These are phyloP conservation scores for Stegostoma tigrinum DNA, from an alignment of 2,113 vertebrate species.

Conservation along the genomic window DNA sequence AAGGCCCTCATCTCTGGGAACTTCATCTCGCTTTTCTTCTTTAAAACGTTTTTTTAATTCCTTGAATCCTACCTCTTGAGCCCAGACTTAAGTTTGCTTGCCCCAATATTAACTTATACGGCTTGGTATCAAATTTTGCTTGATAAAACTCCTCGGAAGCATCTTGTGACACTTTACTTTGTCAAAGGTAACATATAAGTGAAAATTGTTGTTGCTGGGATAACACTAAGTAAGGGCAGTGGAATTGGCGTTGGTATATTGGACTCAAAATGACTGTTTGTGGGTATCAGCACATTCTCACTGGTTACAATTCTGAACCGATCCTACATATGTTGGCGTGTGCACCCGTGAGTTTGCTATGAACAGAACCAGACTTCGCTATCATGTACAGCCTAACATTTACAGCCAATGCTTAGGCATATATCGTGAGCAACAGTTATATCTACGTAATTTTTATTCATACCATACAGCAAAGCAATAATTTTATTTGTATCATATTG, in stretches of 20 bases:
- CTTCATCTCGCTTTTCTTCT: background rate
- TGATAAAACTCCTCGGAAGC: background rate
- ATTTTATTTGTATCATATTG: too few relatives aligned
- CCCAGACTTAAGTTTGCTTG: background rate
- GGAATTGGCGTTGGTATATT: background rate
- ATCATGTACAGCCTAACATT: background rate
- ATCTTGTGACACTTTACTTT: background rate
- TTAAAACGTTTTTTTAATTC: too few relatives aligned
- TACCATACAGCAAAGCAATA: too few relatives aligned
- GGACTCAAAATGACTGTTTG: background rate
- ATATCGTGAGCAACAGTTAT: background rate
- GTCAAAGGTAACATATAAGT: too few relatives aligned
- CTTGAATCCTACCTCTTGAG: background rate
- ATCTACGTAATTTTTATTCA: background rate
- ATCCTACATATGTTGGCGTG: background rate
- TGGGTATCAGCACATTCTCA: too few relatives aligned
- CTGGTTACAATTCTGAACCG: background rate
- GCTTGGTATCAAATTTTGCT: background rate
- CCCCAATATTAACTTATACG: background rate
- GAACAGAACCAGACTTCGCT: background rate
- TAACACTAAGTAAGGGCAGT: background rate
- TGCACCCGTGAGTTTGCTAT: background rate
- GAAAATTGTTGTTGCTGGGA: too few relatives aligned
- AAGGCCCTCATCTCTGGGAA: background rate
- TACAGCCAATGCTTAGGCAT: background rate